Conservation (phyloP, 2,113 vertebrate genomes). For the Indri indri region DNA sequence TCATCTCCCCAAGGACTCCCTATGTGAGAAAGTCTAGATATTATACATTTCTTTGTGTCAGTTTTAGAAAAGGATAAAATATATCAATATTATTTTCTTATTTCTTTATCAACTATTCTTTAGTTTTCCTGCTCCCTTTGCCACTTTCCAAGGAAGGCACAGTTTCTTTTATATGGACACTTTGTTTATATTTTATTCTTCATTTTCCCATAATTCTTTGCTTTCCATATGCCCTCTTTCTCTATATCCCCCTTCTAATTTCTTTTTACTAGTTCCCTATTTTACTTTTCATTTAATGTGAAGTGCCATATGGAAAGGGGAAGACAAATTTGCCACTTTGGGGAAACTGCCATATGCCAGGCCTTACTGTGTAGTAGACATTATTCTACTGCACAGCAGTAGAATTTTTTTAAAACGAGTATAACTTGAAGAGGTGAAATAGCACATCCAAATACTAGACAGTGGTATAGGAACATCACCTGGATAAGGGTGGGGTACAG, state of each 20-base stretch:
- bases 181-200: neutral
- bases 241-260: neutral
- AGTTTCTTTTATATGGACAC: neutral
- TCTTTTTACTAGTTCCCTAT: neutral
- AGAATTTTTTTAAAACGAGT: neutral
- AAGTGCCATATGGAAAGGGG: neutral
- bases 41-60: neutral
- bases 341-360: neutral
- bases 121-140: neutral
- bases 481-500: neutral
- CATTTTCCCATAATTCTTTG: neutral
- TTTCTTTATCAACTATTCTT: neutral
- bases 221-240: neutral
- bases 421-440: neutral
- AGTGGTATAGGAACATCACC: neutral
- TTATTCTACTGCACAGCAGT: neutral
- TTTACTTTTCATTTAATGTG: neutral
- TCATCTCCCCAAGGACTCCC: neutral
- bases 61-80: neutral
- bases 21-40: neutral
- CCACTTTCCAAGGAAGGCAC: neutral
- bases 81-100: neutral
- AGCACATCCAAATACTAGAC: neutral
- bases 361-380: rapidly evolving
- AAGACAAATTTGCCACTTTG: neutral